Conservation (phyloP, 1,140 invertebrate species). For the Zaprionus capensis region DNA sequence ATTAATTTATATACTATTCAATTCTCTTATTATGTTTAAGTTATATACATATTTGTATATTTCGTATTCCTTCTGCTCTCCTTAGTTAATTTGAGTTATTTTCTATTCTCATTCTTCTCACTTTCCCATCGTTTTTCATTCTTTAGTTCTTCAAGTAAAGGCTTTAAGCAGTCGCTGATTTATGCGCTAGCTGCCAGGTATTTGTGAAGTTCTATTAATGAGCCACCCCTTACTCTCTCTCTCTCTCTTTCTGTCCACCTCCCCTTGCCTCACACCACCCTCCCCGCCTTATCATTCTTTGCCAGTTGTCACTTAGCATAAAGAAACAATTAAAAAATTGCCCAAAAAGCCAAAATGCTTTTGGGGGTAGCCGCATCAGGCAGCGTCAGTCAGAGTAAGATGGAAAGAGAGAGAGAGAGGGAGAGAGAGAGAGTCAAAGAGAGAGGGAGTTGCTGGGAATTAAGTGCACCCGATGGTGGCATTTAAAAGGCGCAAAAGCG, state of each 20-base stretch:
- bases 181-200: conserved; percentile 57
- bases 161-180: conserved; percentile 67
- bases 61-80: neutral
- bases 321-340: conserved; percentile 83
- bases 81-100: neutral
- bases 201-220: conserved; percentile 69
- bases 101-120: neutral
- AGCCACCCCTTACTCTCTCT: conserved; percentile 8
- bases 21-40: neutral
- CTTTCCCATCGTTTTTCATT: neutral
- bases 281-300: conserved; percentile 2
- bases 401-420: neutral
- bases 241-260: neutral
- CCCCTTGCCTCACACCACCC: neutral
- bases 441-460: conserved; percentile 35
- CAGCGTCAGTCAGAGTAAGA: conserved; percentile 4
- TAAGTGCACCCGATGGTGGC: conserved; percentile 78
- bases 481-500: conserved; percentile 75
- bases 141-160: conserved; percentile 29
- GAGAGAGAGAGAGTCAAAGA: neutral
- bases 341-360: conserved; percentile 76
- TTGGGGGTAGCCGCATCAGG: conserved; percentile 71
- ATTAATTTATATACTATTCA: no score
- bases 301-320: conserved; percentile 76
- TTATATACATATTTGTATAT: neutral